Evolutionary conservation across 2,797 vertebrate species (phyloP), one percentile per base, ranked within the genome.

Genomic region (Pitangus sulphuratus): DNA sequence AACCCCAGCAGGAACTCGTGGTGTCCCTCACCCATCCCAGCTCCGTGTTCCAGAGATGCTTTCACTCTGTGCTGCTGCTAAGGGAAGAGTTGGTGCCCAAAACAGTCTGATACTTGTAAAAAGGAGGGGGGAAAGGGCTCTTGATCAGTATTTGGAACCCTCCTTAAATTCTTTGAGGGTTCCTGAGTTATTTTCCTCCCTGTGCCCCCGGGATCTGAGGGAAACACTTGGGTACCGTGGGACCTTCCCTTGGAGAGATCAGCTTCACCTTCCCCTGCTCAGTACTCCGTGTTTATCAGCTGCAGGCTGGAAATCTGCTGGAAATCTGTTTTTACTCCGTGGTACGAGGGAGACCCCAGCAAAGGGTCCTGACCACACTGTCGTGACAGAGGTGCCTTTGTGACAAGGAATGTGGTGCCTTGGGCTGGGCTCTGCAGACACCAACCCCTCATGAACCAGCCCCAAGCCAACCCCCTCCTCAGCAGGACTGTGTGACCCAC

Each of bases 31-130:
- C 1, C 1, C 28, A 39, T 21, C 40, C 28, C 57, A 3, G 13
- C 24, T 56, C 54, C 7, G 0, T 39, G 42, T 33, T 35, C 54
- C 0, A 0, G 30, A 20, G 7, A 1, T 68, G 47, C 35, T 39
- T 19, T 25, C 57, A 60, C 57, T 17, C 35, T 9, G 35, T 28
- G 25, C 18, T 74, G 45, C 56, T 70, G 19, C 40, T 25, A 28
- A 6, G n/a, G 31, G 21, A 39, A 28, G 74, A n/a, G 44, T 17
- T 17, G 20, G 21, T 35, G 70, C 35, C 45, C 31, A 44, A 56
- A 31, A 3, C n/a, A 20, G 1, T 4, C 20, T 39, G 47, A 53
- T 39, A 9, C 19, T 5, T 68, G 44, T 30, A 12, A 15, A 12
- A 28, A n/a, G 61, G 33, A 56, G n/a, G 20, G 22, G 26, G 42